These are phyloP conservation scores for Patella caerulea DNA, from an alignment of 2,888 invertebrate species.

Conservation along the genomic window DNA sequence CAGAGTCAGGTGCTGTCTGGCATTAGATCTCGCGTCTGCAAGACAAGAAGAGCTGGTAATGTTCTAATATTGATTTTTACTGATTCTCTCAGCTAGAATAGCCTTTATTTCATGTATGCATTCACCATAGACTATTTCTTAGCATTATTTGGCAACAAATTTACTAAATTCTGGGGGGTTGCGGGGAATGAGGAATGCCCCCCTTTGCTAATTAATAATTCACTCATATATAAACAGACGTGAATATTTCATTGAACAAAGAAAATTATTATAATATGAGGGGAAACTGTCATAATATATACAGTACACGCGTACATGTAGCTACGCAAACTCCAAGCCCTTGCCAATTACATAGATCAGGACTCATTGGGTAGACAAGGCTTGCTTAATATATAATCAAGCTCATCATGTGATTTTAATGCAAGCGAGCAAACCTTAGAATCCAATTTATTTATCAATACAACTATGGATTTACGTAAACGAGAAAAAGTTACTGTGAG, in stretches of 20 bases:
- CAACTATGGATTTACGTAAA: no score
- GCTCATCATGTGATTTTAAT: no score
- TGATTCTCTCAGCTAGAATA: slow-evolving; percentile 7
- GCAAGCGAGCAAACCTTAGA: no score
- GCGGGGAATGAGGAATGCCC: slow-evolving; percentile 13
- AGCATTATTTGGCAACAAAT: no score
- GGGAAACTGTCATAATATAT: slow-evolving; percentile 36
- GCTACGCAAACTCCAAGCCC: slow-evolving; percentile 12
- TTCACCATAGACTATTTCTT: no score
- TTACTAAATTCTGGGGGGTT: no score
- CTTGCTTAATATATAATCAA: no score
- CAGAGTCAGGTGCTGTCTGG: slow-evolving; percentile 13
- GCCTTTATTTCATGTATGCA: not conserved
- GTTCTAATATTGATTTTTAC: slow-evolving; percentile 6
- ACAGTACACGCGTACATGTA: slow-evolving; percentile 27
- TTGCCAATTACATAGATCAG: slow-evolving; percentile 4
- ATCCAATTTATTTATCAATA: no score
- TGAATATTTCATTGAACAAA: slow-evolving; percentile 43
- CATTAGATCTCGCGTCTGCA: slow-evolving; percentile 18
- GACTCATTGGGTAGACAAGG: no score
- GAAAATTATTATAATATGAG: slow-evolving; percentile 37
- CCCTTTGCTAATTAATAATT: slow-evolving; percentile 26
- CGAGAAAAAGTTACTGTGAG: no score
- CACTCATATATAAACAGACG: slow-evolving; percentile 28
- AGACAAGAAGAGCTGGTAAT: slow-evolving; percentile 6